Evolutionary conservation across 2,888 invertebrate species (phyloP), one percentile per base, ranked within the genome.

Genomic region (Tachina fera): DNA sequence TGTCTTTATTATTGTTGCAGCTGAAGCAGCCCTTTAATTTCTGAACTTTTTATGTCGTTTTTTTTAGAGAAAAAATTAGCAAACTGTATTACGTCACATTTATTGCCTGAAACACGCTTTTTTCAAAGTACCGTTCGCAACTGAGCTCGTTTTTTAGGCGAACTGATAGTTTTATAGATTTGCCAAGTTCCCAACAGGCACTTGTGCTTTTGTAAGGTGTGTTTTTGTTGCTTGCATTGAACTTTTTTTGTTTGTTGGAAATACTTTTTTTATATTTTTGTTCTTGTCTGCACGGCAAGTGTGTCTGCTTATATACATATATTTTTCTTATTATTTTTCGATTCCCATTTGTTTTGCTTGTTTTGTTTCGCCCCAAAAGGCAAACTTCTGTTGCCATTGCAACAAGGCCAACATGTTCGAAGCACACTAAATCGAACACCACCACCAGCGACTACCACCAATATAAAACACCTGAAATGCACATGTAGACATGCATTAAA

Each of bases 141-240:
- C 92, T 92, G 92, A 92, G 92, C 91, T 90, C 90, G 90, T 90
- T 90, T 90, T 91, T 91, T 91, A 90, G 89, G 90, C 90, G 89
- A 90, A 83, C 90, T 89, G 90, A 90, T 90, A 91, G 90, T 92
- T 92, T 92, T 92, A 92, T 92, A 92, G 90, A 91, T 91, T 91
- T 89, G 90, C 91, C 88, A 90, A 89, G 89, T 90, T 91, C 89
- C 88, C 87, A 88, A 89, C 88, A 83, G 77, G 76, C 76, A 84
- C 81, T 83, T 86, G 84, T 83, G 76, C 83, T 83, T 80, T 83
- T 83, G 68, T 56, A 65, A 45, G 49, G 63, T 81, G 68, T 71
- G 74, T 68, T 86, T 74, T 79, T 78, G 47, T 70, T 87, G 83
- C 86, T 89, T 82, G 77, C 63, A 68, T 31, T 87, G 88, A 88